Percentiles rank a stretch among this genome's conserved stretches.
Conservation (phyloP, 2,113 vertebrate species). For the Alosa alosa region DNA sequence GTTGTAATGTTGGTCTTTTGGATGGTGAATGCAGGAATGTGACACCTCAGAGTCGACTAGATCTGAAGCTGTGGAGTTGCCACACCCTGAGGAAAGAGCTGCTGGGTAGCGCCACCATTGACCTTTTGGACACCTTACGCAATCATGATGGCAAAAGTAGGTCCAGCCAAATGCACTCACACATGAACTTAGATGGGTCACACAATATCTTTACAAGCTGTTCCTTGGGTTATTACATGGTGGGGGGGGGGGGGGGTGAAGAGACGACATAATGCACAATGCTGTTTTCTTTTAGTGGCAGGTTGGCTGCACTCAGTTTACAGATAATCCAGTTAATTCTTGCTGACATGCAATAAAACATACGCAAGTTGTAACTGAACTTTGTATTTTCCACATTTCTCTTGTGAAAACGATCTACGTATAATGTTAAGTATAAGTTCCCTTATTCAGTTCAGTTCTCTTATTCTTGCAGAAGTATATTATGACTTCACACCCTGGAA, state of each 20-base stretch:
- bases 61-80: constrained; percentile 94
- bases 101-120: constrained; percentile 84
- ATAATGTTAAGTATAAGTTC: background rate
- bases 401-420: background rate
- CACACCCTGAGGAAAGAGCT: constrained; percentile 91
- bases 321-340: background rate
- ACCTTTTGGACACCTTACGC: constrained; percentile 80
- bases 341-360: background rate
- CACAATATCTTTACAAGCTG: background rate
- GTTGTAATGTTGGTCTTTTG: background rate
- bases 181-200: background rate
- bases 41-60: constrained; percentile 88
- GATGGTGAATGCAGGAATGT: constrained; percentile 75
- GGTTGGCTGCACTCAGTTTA: background rate
- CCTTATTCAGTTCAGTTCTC: background rate
- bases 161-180: constrained; percentile 30
- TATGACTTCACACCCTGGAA: background rate
- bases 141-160: constrained; percentile 84
- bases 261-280: background rate
- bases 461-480: background rate
- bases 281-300: background rate
- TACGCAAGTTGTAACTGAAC: background rate
- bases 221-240: background rate
- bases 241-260: no score
- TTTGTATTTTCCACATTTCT: background rate